phyloP scores from a whole-genome alignment of 2,797 vertebrate species.

The Telmatherina bonti region DNA sequence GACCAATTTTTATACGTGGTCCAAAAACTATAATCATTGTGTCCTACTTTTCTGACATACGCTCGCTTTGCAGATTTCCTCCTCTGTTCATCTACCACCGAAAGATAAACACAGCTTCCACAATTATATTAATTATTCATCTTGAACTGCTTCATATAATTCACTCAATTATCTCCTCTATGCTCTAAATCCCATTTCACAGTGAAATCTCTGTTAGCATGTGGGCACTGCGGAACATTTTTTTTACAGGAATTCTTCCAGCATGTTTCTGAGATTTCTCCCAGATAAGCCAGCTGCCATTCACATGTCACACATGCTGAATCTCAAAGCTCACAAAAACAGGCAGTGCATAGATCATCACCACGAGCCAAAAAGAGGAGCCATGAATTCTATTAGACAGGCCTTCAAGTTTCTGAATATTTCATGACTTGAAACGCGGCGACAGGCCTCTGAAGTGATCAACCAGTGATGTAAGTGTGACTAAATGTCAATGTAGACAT shows the following conservation, averaged over 20 bases:
- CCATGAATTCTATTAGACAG: constrained; percentile 16
- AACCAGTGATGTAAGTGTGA: constrained; percentile 3
- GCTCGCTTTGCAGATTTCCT: background rate
- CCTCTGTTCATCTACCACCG: background rate
- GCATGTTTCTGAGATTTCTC: constrained; percentile 23
- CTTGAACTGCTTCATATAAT: constrained; percentile 9
- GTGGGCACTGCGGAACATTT: constrained; percentile 6
- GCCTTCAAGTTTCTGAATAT: constrained; percentile 21
- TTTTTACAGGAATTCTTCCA: constrained; percentile 24
- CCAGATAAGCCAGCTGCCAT: constrained; percentile 42
- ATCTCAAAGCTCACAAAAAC: constrained; percentile 30
- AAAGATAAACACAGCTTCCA: constrained; percentile 5
- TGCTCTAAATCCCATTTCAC: background rate
- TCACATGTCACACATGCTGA: constrained; percentile 51
- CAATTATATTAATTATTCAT: constrained; percentile 4
- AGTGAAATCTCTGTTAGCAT: background rate
- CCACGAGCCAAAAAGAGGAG: constrained; percentile 6
- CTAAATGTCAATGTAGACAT: constrained; percentile 2
- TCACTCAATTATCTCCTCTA: background rate
- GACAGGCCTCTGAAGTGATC: constrained; percentile 19
- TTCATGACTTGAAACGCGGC: constrained; percentile 5
- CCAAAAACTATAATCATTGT: background rate
- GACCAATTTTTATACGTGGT: background rate
- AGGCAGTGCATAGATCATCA: constrained; percentile 17
- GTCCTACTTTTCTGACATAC: constrained; percentile 3